A percentile compares a stretch with the other conserved stretches of the same genome.
These are phyloP conservation scores for Subacronicta megacephala DNA, from an alignment of 2,888 invertebrate genomes.

Conservation along the genomic window DNA sequence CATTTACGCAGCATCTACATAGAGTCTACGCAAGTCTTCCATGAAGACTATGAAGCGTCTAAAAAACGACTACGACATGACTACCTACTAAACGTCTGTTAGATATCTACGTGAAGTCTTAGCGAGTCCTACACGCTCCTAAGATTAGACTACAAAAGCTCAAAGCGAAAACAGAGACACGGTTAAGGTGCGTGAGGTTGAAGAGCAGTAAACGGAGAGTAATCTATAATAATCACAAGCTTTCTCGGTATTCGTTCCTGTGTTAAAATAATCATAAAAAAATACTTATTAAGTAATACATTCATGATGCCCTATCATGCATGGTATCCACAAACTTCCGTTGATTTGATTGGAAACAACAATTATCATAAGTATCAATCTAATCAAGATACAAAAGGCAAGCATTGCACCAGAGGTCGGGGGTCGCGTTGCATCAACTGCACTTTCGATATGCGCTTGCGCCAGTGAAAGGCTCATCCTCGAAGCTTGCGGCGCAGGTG, in stretches of 20 bases:
- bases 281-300: slow-evolving; percentile 24
- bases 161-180: too few species aligned
- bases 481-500: slow-evolving; percentile 61
- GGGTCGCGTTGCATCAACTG: slow-evolving; percentile 84
- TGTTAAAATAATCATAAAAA: slow-evolving; percentile 35
- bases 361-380: slow-evolving; percentile 56
- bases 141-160: too few species aligned
- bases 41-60: too few species aligned
- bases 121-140: too few species aligned
- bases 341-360: slow-evolving; percentile 52
- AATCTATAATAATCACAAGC: too few species aligned
- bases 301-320: slow-evolving; percentile 35
- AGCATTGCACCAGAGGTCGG: slow-evolving; percentile 68
- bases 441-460: slow-evolving; percentile 83
- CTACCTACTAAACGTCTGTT: too few species aligned
- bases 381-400: slow-evolving; percentile 59
- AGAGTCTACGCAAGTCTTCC: not conserved
- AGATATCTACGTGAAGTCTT: too few species aligned
- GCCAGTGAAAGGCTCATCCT: slow-evolving; percentile 86
- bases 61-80: too few species aligned
- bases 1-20: too few species aligned
- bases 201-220: too few species aligned
- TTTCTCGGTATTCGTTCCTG: too few species aligned
- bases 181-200: too few species aligned
- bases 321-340: slow-evolving; percentile 44